Evolutionary conservation across 2,113 vertebrate species (phyloP).

Genomic region (Protobothrops flavoviridis): DNA sequence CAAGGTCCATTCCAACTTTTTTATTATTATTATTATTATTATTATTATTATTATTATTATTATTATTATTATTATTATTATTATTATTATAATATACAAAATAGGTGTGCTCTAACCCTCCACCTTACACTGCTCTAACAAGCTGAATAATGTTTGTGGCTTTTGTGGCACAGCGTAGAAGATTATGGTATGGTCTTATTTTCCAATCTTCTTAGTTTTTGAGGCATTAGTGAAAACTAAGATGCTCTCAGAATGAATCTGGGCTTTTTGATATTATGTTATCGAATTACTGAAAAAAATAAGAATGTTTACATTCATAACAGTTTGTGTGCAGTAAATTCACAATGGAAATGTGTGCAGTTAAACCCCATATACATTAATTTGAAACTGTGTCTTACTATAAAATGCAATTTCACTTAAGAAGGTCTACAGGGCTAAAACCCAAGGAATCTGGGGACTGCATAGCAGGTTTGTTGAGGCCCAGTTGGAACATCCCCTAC

Average conservation of each 20-base stretch:
- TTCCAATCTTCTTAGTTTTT: not conserved
- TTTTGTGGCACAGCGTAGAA: not conserved
- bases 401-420: slow-evolving; percentile 29
- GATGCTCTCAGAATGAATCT: not conserved
- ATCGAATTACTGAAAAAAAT: not conserved
- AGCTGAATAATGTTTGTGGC: not conserved
- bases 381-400: not conserved
- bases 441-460: not conserved
- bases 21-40: too few relatives aligned
- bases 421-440: slow-evolving; percentile 18
- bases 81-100: not conserved
- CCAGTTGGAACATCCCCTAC: not conserved
- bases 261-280: not conserved
- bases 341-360: not conserved
- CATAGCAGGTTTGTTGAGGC: not conserved
- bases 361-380: not conserved
- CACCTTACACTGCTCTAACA: not conserved
- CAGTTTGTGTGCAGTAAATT: not conserved
- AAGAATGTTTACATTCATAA: not conserved
- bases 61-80: too few relatives aligned
- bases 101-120: not conserved
- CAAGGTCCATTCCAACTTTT: too few relatives aligned
- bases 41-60: too few relatives aligned
- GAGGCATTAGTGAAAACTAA: not conserved
- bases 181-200: not conserved